Conservation (phyloP, 1,140 invertebrate species). For the Brachionus plicatilis region DNA sequence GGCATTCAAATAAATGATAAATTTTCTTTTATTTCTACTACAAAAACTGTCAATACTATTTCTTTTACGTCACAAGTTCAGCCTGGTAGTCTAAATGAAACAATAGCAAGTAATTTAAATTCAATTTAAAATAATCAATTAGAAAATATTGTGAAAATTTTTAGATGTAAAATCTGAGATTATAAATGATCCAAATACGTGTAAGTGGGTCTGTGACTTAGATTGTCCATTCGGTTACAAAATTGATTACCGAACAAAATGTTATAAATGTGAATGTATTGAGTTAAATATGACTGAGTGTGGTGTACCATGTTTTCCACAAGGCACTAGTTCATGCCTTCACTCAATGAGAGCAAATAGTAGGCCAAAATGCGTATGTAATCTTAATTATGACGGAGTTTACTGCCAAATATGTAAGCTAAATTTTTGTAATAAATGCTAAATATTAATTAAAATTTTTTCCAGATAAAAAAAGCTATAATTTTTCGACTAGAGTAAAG, state of each 20-base stretch:
- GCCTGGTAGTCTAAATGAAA: background rate
- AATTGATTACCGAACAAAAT: conserved; percentile 2
- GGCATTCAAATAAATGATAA: background rate
- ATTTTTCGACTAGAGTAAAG: conserved; percentile 18
- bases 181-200: background rate
- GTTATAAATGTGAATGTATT: conserved; percentile 40
- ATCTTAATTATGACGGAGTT: conserved; percentile 14
- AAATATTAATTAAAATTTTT: background rate
- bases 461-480: conserved; percentile 27
- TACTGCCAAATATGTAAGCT: conserved; percentile 29
- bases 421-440: background rate
- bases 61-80: background rate
- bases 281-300: conserved; percentile 34
- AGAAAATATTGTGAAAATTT: background rate
- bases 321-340: conserved; percentile 6
- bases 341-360: conserved; percentile 36
- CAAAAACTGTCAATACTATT: background rate
- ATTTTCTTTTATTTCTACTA: background rate
- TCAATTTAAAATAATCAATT: background rate
- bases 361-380: conserved; percentile 31
- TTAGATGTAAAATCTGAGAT: background rate
- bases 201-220: conserved; percentile 31
- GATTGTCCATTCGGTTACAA: conserved; percentile 32
- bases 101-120: background rate
- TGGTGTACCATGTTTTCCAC: conserved; percentile 30